These are phyloP conservation scores for Zaprionus kolodkinae DNA, from an alignment of 1,140 invertebrate genomes.

Conservation along the genomic window DNA sequence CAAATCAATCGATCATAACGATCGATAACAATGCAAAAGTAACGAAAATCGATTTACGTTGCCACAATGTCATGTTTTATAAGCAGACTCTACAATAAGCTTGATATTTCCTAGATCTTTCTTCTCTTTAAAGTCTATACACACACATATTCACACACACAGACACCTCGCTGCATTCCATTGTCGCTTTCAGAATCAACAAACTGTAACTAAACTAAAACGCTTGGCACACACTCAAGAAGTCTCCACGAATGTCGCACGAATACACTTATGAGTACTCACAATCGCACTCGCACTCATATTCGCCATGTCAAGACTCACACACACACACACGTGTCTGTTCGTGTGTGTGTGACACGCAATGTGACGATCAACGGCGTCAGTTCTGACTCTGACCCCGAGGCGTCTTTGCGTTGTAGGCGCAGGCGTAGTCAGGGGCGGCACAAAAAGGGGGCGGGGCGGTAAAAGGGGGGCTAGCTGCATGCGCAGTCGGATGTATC, in stretches of 20 bases:
- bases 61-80: no score
- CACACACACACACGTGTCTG: background rate
- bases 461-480: constrained; percentile 36
- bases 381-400: constrained; percentile 23
- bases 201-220: constrained; percentile 79
- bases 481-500: constrained; percentile 71
- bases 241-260: constrained; percentile 49
- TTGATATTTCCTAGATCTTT: constrained; percentile 18
- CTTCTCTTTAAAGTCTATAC: background rate
- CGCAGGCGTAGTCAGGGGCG: background rate
- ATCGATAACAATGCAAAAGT: no score
- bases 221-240: constrained; percentile 50
- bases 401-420: constrained; percentile 17
- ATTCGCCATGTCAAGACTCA: constrained; percentile 20
- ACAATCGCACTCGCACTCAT: constrained; percentile 23
- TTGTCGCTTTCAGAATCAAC: constrained; percentile 83
- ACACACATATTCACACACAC: background rate
- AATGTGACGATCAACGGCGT: constrained; percentile 32
- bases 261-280: constrained; percentile 28
- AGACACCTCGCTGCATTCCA: constrained; percentile 47
- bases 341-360: constrained; percentile 21
- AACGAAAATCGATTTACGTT: no score
- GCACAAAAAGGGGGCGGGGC: background rate
- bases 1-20: no score
- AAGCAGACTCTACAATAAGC: background rate